Evolutionary conservation across 1,140 invertebrate species (phyloP).

Genomic region (Portunus trituberculatus): DNA sequence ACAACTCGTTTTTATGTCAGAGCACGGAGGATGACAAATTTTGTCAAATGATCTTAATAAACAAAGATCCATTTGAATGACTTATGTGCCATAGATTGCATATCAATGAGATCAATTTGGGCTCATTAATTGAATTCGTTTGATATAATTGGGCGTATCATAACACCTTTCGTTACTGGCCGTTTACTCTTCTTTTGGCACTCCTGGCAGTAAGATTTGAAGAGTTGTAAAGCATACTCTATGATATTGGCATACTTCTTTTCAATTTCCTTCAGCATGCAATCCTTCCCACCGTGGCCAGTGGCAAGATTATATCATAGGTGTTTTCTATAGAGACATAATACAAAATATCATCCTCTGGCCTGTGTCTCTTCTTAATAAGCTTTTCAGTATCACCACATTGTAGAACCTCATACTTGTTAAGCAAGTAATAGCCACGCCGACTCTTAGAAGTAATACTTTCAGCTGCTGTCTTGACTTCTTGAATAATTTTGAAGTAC

Average conservation of each 20-base stretch:
- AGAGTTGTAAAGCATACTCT: constrained; percentile 41
- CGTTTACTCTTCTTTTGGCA: constrained; percentile 46
- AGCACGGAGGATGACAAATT: constrained; percentile 80
- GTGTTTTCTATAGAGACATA: constrained; percentile 61
- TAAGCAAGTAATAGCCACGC: constrained; percentile 78
- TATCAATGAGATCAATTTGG: constrained; percentile 60
- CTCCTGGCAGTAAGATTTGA: constrained; percentile 61
- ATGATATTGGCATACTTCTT: constrained; percentile 65
- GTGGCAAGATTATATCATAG: constrained; percentile 55
- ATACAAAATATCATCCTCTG: constrained; percentile 44
- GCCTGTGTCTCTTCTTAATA: constrained; percentile 44
- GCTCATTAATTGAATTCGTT: constrained; percentile 48
- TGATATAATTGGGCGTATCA: constrained; percentile 44
- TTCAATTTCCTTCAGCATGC: constrained; percentile 55
- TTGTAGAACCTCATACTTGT: constrained; percentile 66
- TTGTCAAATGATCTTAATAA: constrained; percentile 76
- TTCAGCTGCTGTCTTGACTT: background rate
- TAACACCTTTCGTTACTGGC: constrained; percentile 50
- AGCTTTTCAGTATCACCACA: constrained; percentile 62
- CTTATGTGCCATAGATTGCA: constrained; percentile 80
- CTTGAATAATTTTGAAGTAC: constrained; percentile 61
- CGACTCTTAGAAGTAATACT: background rate
- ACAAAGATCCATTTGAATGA: constrained; percentile 81
- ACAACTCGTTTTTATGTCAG: constrained; percentile 80
- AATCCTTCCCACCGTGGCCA: constrained; percentile 57